A percentile compares a stretch with the other conserved stretches of the same genome.
Evolutionary conservation across 2,113 vertebrate species (phyloP).

Genomic region (Gnathonemus echidnorhynchus): DNA sequence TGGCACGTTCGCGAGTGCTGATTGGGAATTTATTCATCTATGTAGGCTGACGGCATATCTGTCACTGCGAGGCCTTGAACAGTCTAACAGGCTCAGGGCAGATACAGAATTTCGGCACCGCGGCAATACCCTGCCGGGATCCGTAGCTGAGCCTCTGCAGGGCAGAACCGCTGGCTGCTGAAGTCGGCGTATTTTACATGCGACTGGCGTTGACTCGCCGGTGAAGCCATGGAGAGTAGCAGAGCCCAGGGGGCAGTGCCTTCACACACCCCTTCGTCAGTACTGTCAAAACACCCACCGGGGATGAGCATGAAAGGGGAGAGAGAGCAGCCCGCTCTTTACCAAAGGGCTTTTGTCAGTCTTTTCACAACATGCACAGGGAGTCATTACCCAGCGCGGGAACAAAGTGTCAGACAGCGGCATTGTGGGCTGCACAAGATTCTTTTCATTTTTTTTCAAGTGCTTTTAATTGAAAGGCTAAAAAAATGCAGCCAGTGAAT

Average conservation of each 20-base stretch:
- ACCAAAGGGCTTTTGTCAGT: background rate
- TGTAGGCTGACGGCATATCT: background rate
- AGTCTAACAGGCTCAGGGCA: background rate
- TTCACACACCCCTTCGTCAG: background rate
- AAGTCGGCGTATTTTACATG: background rate
- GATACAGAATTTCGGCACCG: background rate
- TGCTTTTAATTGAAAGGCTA: conserved; percentile 43
- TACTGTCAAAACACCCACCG: background rate
- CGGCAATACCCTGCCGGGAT: background rate
- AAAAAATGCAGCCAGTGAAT: conserved; percentile 41
- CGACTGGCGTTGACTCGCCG: background rate
- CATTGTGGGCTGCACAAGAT: background rate
- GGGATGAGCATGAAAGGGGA: background rate
- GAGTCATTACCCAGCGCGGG: background rate
- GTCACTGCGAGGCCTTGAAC: background rate
- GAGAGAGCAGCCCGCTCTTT: background rate
- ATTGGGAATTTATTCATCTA: background rate
- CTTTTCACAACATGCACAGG: background rate
- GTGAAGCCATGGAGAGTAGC: background rate
- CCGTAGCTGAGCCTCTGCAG: background rate
- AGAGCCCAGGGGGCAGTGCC: background rate
- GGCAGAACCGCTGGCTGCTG: background rate
- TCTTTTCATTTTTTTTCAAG: conserved; percentile 13
- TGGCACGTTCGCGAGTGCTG: background rate
- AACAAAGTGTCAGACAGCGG: background rate